Conservation (phyloP, 2,888 invertebrate genomes). For the Bellardia pandia region DNA sequence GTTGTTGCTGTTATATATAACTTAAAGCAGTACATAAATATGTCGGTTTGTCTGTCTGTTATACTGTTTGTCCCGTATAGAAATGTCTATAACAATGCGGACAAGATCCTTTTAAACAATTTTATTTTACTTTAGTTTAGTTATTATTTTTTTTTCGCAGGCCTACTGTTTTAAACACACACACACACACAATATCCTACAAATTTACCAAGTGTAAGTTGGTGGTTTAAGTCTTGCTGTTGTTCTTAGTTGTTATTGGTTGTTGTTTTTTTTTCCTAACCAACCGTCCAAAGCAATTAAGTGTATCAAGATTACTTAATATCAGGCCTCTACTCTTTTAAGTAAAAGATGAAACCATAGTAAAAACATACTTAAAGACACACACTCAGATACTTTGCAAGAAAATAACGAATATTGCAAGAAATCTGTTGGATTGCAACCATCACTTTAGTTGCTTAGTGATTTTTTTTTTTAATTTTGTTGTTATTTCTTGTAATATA, state of each 20-base stretch:
- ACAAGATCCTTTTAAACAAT: conserved; percentile 61
- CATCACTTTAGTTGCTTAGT: conserved; percentile 36
- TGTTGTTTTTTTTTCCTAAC: conserved; percentile 31
- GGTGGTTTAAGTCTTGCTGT: conserved; percentile 15
- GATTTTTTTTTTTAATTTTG: conserved; percentile 25
- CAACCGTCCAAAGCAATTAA: conserved; percentile 75
- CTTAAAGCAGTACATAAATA: conserved; percentile 52
- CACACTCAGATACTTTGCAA: background rate
- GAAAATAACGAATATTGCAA: conserved; percentile 33
- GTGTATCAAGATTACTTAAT: conserved; percentile 75
- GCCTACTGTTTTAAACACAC: conserved; percentile 61
- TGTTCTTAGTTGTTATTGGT: conserved; percentile 8
- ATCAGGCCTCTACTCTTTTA: conserved; percentile 64
- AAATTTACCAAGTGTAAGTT: conserved; percentile 41
- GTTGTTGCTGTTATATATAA: conserved; percentile 28
- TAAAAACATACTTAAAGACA: conserved; percentile 4
- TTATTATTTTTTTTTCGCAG: conserved; percentile 36
- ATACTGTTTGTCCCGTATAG: conserved; percentile 10
- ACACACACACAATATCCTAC: conserved; percentile 42
- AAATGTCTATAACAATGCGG: conserved; percentile 5
- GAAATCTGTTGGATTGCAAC: conserved; percentile 59
- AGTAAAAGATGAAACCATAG: conserved; percentile 40
- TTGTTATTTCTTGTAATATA: conserved; percentile 43
- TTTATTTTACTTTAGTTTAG: conserved; percentile 44
- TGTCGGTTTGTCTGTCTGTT: conserved; percentile 40